A percentile compares a stretch with the other conserved stretches of the same genome.
These are phyloP conservation scores for Paraescarpia echinospica DNA, from an alignment of 1,140 invertebrate species.

Conservation along the genomic window DNA sequence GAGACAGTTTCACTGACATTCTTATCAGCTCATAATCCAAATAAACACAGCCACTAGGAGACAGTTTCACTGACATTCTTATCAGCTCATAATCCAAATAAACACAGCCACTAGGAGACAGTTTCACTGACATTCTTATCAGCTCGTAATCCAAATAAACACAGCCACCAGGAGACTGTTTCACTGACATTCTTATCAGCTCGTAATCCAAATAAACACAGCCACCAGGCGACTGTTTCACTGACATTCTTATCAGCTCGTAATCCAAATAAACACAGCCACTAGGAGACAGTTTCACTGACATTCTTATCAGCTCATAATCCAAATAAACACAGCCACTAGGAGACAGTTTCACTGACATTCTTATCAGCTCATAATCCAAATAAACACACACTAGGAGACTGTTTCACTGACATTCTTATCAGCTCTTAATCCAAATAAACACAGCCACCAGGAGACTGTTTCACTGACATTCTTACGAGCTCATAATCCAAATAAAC, in stretches of 20 bases:
- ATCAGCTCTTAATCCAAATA: not conserved
- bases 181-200: no score
- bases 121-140: no score
- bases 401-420: no score
- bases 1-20: no score
- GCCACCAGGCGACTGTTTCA: not conserved
- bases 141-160: not conserved
- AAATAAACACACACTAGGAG: not conserved
- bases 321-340: not conserved
- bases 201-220: not conserved
- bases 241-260: no score
- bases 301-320: no score
- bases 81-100: not conserved
- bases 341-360: no score
- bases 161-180: not conserved
- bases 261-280: not conserved
- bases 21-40: no score
- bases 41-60: not conserved
- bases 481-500: not conserved
- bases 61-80: no score
- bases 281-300: not conserved
- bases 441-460: not conserved
- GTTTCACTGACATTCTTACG: no score
- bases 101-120: not conserved
- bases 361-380: no score